Evolutionary conservation across 1,140 invertebrate genomes (phyloP), one percentile per base, ranked within the genome.

Genomic region (Phymastichus coffea): DNA sequence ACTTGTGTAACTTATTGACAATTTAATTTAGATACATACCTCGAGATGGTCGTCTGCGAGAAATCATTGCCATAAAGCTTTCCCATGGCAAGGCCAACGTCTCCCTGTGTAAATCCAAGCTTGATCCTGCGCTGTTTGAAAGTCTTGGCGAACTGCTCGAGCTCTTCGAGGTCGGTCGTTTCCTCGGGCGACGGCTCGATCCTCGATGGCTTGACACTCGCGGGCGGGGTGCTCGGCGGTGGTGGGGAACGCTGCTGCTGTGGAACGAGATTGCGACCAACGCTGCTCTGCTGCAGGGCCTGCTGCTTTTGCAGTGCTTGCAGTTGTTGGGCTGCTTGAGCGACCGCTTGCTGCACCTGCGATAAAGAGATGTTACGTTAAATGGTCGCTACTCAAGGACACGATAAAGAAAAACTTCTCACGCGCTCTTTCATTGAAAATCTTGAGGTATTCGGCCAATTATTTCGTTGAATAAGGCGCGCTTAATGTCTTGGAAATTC

Each of bases 31-130:
- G n/a, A n/a, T n/a, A 54, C 26, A 55, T 26, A 79, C 78, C 78
- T 85, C 22, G 95, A 98, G 65, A 99, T 99, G 30, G 97, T 99
- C 20, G 97, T 99, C 81, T 99, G 97, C 10, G 95, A 98, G 81
- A 99, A 99, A 75, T 99, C 97, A 75, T 98, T 99, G 40, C 96
- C 95, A 74, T 99, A 99, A 1, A 98, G 83, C 77, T 98, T 98
- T 38, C 97, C 97, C 93, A 99, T 97, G 33, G 97, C 97, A 35
- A 98, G 82, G 1, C 97, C 97, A 7, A 99, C 97, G 76, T 99
- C 97, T 23, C 97, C 97, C 81, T 99, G 97, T 3, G 97, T 99
- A 78, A 98, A 99, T 20, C 97, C 93, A 65, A 97, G 83, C 79
- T 98, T 98, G 65, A 98, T 98, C 67, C 95, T 82, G 44, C 94